phyloP scores from a whole-genome alignment of 1,140 invertebrate genomes.

The Cotesia typhae region DNA sequence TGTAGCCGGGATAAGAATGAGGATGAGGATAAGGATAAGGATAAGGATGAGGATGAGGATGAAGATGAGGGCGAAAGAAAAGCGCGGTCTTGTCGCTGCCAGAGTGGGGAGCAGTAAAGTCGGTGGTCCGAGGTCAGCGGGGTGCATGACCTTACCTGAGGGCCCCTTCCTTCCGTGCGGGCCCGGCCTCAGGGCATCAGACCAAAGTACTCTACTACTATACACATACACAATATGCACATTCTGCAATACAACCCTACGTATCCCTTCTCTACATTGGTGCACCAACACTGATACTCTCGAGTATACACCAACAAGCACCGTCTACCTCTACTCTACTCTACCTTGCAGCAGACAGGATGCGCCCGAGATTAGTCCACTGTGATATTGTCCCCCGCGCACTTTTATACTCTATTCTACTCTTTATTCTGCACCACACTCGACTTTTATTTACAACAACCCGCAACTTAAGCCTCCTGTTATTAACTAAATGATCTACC shows the following conservation, averaged over 20 bases:
- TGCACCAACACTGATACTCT: not conserved
- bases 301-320: not conserved
- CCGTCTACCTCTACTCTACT: not conserved
- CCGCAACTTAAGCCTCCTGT: slow-evolving; percentile 16
- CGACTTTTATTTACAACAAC: not conserved
- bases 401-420: not conserved
- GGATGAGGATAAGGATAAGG: not conserved
- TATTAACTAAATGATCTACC: slow-evolving; percentile 21
- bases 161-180: slow-evolving; percentile 63
- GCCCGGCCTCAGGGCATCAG: slow-evolving; percentile 49
- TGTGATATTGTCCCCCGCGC: slow-evolving; percentile 61
- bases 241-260: no score
- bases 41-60: slow-evolving; percentile 11
- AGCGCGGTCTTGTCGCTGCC: slow-evolving; percentile 17
- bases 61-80: slow-evolving; percentile 35
- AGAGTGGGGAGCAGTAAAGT: slow-evolving; percentile 40
- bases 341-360: slow-evolving; percentile 56
- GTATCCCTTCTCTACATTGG: not conserved
- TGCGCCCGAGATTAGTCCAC: slow-evolving; percentile 62
- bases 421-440: slow-evolving; percentile 18
- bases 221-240: no score
- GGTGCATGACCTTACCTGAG: slow-evolving; percentile 65
- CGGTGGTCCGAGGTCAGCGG: slow-evolving; percentile 65
- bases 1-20: not conserved
- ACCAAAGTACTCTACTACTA: slow-evolving; percentile 7